Evolutionary conservation across 2,113 vertebrate species (phyloP).

Genomic region (Otocyon megalotis): DNA sequence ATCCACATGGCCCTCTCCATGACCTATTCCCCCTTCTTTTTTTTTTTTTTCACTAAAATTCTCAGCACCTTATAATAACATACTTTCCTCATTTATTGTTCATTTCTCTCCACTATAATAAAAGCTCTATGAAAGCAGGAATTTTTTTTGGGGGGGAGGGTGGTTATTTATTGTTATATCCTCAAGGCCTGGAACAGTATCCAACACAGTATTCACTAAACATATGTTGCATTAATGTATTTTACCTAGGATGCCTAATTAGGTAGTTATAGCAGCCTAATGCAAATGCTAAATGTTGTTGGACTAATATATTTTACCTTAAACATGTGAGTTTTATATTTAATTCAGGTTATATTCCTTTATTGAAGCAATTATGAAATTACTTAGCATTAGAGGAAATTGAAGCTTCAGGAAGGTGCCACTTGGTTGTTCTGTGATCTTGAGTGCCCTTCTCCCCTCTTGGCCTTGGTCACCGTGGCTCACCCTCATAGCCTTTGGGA

Average conservation of each 20-base stretch:
- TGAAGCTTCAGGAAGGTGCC: neutral
- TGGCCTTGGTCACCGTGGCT: neutral
- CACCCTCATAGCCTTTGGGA: neutral
- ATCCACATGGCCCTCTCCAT: too few species aligned
- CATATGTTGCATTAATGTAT: neutral
- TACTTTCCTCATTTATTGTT: neutral
- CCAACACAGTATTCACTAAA: neutral
- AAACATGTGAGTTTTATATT: neutral
- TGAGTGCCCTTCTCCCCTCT: fast-evolving
- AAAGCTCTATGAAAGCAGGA: neutral
- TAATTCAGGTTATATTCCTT: neutral
- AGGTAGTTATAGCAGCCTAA: neutral
- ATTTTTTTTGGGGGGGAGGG: fast-evolving
- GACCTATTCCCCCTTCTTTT: fast-evolving
- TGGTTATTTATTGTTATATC: neutral
- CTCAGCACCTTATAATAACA: neutral
- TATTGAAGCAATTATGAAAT: neutral
- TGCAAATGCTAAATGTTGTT: neutral
- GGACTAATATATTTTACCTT: neutral
- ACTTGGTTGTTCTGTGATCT: neutral
- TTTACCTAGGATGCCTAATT: neutral
- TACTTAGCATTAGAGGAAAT: neutral
- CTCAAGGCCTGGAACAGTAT: neutral
- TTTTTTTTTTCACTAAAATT: neutral
- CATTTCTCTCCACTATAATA: too few species aligned